phyloP scores from a whole-genome alignment of 1,140 invertebrate species.

The Ostrea denselamellosa region DNA sequence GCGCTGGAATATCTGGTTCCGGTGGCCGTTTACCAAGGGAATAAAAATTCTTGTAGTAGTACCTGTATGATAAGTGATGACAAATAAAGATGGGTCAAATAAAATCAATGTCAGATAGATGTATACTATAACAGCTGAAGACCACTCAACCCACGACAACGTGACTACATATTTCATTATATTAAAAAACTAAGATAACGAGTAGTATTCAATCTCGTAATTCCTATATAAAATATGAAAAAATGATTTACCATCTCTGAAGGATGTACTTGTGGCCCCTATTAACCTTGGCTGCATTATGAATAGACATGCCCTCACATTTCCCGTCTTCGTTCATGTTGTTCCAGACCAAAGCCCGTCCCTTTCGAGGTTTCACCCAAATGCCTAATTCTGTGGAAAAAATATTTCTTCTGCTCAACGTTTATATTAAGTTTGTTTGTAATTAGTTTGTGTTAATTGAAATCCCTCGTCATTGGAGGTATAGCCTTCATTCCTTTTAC shows the following conservation, averaged over 20 bases:
- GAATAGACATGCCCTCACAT: constrained; percentile 74
- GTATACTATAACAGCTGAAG: too few species aligned
- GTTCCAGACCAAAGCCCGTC: constrained; percentile 76
- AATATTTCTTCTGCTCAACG: neutral
- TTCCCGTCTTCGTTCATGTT: constrained; percentile 75
- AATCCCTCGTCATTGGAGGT: too few species aligned
- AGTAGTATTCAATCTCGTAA: too few species aligned
- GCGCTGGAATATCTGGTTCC: constrained; percentile 68
- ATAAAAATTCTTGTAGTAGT: constrained; percentile 78
- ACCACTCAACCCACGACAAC: too few species aligned
- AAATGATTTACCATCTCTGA: constrained; percentile 75
- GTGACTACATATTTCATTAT: neutral
- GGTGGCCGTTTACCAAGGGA: constrained; percentile 74
- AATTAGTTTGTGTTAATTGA: too few species aligned
- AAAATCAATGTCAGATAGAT: too few species aligned
- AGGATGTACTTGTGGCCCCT: constrained; percentile 76
- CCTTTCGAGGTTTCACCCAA: constrained; percentile 76
- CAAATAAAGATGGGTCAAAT: too few species aligned
- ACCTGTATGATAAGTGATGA: constrained; percentile 65
- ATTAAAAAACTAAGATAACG: too few species aligned
- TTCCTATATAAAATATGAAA: too few species aligned
- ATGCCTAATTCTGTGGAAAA: constrained; percentile 73
- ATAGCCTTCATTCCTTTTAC: too few species aligned
- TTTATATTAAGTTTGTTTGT: too few species aligned
- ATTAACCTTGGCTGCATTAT: constrained; percentile 73